Conservation (phyloP, 2,888 invertebrate genomes). For the Phymatocera aterrima region DNA sequence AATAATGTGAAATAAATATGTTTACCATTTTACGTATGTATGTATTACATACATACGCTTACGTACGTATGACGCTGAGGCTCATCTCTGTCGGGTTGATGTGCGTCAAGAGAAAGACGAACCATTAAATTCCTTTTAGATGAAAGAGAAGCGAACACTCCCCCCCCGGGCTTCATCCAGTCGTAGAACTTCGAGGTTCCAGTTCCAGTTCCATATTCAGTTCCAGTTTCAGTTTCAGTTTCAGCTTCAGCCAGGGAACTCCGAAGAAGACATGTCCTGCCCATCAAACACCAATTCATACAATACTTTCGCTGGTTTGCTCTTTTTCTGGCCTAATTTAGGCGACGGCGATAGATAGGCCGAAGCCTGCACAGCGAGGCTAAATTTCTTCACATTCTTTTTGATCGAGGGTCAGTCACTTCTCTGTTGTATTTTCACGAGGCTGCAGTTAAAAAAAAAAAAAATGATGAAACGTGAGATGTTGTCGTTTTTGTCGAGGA, state of each 20-base stretch:
- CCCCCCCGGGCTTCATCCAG: not conserved
- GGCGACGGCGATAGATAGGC: conserved; percentile 30
- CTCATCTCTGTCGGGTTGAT: too few species aligned
- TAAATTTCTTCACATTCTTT: too few species aligned
- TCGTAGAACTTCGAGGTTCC: not conserved
- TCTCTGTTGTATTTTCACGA: too few species aligned
- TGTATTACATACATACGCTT: too few species aligned
- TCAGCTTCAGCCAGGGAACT: not conserved
- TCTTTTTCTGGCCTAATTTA: conserved; percentile 33
- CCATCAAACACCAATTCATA: conserved; percentile 34
- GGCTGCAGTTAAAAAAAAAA: too few species aligned
- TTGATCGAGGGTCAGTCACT: too few species aligned
- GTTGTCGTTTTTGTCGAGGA: too few species aligned
- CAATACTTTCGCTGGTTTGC: conserved; percentile 31
- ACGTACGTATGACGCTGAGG: conserved; percentile 1
- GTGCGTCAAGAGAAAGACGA: conserved; percentile 31
- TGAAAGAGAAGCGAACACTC: too few species aligned
- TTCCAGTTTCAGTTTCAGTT: too few species aligned
- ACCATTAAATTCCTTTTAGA: conserved; percentile 40
- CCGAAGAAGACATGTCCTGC: conserved; percentile 24
- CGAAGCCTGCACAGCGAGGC: not conserved
- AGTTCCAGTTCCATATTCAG: not conserved
- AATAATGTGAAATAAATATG: conserved; percentile 41
- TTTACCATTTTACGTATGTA: too few species aligned
- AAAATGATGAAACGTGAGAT: too few species aligned